These are phyloP conservation scores for Charaxes varanes DNA, from an alignment of 1,140 invertebrate genomes.

Conservation along the genomic window DNA sequence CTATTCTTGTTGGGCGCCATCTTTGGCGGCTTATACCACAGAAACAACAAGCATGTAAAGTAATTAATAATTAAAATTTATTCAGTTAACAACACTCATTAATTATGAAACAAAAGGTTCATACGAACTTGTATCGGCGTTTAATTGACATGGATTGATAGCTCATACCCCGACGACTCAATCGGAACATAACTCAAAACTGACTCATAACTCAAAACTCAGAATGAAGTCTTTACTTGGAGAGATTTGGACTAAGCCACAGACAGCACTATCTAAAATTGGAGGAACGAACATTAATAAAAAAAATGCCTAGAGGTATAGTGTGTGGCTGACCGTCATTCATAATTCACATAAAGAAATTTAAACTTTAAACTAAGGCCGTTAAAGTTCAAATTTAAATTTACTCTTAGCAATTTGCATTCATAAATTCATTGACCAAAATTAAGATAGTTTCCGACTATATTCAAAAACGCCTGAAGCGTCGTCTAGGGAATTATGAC, in stretches of 20 bases:
- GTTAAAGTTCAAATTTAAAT: conserved; percentile 12
- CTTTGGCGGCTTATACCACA: too few species aligned
- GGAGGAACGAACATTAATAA: conserved; percentile 49
- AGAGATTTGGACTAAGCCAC: conserved; percentile 50
- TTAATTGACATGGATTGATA: conserved; percentile 16
- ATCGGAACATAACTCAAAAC: conserved; percentile 46
- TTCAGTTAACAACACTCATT: conserved; percentile 12
- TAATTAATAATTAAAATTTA: conserved; percentile 9
- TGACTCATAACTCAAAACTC: conserved; percentile 40
- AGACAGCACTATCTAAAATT: conserved; percentile 48
- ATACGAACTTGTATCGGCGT: conserved; percentile 11
- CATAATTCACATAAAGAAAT: conserved; percentile 16
- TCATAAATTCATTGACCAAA: conserved; percentile 59
- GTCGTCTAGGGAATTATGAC: conserved; percentile 33
- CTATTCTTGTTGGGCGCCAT: too few species aligned
- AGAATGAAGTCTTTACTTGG: conserved; percentile 47
- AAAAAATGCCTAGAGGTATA: conserved; percentile 50
- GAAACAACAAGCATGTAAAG: too few species aligned
- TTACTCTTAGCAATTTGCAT: conserved; percentile 41
- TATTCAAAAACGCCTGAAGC: conserved; percentile 46
- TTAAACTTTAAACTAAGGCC: conserved; percentile 17
- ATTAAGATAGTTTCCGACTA: conserved; percentile 58
- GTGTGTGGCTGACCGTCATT: conserved; percentile 42
- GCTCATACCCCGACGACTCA: conserved; percentile 30
- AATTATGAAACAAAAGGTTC: conserved; percentile 17